Percentiles rank a stretch among this genome's conserved stretches.
Evolutionary conservation across 2,797 vertebrate species (phyloP).

Genomic region (Poeciliopsis paucimaculata): DNA sequence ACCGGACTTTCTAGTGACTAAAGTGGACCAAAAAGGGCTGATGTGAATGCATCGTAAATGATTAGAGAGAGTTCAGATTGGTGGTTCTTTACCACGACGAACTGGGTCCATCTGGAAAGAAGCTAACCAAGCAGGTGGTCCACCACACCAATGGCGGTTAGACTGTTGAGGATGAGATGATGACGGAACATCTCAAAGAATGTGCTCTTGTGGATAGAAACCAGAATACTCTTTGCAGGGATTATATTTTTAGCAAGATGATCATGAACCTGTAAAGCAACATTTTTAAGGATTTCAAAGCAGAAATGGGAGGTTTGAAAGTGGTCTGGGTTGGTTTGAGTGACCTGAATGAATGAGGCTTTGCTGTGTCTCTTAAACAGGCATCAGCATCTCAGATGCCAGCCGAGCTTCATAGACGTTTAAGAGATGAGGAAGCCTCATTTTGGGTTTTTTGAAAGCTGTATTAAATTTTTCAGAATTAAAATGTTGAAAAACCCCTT

Average conservation of each 20-base stretch:
- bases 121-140: background rate
- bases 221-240: background rate
- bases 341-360: too few species aligned
- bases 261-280: background rate
- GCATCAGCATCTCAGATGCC: background rate
- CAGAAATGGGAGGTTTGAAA: background rate
- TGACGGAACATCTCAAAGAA: background rate
- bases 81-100: background rate
- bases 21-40: too few species aligned
- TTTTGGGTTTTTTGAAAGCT: background rate
- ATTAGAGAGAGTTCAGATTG: background rate
- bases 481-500: constrained; percentile 3
- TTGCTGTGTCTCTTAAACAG: background rate
- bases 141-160: background rate
- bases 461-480: background rate
- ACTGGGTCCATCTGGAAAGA: background rate
- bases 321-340: background rate
- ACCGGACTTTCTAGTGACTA: too few species aligned
- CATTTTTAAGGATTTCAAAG: background rate
- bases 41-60: background rate
- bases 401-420: background rate
- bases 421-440: background rate
- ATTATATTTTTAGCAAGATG: background rate
- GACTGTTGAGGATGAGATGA: background rate
- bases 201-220: background rate